A percentile compares a stretch with the other conserved stretches of the same genome.
Evolutionary conservation across 2,113 vertebrate species (phyloP).

Genomic region (Syngnathus scovelli): DNA sequence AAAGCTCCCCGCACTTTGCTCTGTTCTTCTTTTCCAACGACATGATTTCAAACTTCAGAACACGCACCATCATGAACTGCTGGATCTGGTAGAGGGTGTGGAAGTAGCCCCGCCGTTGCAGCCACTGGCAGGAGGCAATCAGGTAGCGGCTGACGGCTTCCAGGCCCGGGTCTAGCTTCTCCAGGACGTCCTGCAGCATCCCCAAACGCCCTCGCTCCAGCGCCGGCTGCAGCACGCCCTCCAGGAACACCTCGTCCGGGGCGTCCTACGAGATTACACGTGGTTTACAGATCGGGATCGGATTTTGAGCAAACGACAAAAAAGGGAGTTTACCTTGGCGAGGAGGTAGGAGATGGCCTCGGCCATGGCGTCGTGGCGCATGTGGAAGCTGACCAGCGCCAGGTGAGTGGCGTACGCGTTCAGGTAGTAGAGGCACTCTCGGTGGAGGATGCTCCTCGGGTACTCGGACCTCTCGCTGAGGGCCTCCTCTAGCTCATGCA

Average conservation of each 20-base stretch:
- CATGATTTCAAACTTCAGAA: neutral
- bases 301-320: neutral
- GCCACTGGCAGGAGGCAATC: conserved; percentile 88
- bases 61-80: conserved; percentile 91
- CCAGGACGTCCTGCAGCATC: conserved; percentile 80
- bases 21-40: no score
- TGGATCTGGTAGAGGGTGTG: conserved; percentile 94
- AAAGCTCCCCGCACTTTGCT: no score
- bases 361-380: conserved; percentile 82
- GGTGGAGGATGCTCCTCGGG: conserved; percentile 74
- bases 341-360: conserved; percentile 84
- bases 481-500: conserved; percentile 82
- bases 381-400: conserved; percentile 85
- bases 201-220: conserved; percentile 83
- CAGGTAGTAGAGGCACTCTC: conserved; percentile 91
- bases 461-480: conserved; percentile 70
- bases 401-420: conserved; percentile 86
- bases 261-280: conserved; percentile 72
- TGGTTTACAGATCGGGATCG: neutral
- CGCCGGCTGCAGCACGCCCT: conserved; percentile 86
- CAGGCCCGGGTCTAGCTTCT: conserved; percentile 82
- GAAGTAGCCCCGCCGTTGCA: conserved; percentile 84
- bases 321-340: conserved; percentile 75
- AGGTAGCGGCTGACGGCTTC: conserved; percentile 89
- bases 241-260: conserved; percentile 88